Percentiles rank a stretch among this genome's conserved stretches.
Conservation (phyloP, 1,140 invertebrate genomes). For the Pemphigus obesinymphae region DNA sequence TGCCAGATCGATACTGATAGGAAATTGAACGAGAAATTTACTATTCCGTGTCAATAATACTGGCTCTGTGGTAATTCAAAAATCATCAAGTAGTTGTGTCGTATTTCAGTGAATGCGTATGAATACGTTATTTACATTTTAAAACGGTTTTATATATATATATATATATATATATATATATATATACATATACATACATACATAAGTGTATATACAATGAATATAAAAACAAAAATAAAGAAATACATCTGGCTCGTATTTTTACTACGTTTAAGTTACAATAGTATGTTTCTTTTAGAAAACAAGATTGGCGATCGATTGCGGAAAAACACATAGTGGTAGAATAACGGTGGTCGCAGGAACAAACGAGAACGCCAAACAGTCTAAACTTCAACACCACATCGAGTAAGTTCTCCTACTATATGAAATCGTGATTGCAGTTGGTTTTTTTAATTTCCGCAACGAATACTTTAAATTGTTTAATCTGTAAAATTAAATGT, state of each 20-base stretch:
- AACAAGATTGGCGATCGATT: conserved; percentile 19
- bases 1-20: background rate
- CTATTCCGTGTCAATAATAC: background rate
- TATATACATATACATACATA: background rate
- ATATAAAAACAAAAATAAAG: background rate
- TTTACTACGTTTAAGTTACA: background rate
- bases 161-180: background rate
- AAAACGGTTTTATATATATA: background rate
- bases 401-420: background rate
- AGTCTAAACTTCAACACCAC: background rate
- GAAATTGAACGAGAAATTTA: background rate
- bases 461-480: too few species aligned
- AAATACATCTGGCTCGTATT: background rate
- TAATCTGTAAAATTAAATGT: too few species aligned
- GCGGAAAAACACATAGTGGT: background rate
- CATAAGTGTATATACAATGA: too few species aligned
- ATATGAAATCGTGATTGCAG: too few species aligned
- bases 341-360: background rate
- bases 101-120: background rate
- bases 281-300: background rate
- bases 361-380: background rate
- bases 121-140: background rate
- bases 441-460: too few species aligned
- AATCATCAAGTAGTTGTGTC: background rate
- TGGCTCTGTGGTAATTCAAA: background rate